Evolutionary conservation across 2,888 invertebrate genomes (phyloP).

Genomic region (Eurytoma adleriae): DNA sequence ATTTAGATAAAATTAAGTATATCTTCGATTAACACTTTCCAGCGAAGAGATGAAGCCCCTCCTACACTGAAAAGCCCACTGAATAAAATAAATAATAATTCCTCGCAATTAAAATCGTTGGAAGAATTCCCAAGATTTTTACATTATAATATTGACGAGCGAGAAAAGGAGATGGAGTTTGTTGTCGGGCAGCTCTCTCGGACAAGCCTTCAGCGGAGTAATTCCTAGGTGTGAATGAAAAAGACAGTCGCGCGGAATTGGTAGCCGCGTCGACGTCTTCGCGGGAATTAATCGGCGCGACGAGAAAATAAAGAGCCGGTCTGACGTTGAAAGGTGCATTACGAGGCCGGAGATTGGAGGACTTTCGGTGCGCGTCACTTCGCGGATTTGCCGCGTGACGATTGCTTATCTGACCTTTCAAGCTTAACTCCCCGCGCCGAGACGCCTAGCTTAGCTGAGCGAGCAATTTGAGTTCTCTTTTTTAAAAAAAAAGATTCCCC

Average conservation of each 20-base stretch:
- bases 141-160: constrained; percentile 22
- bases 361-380: constrained; percentile 56
- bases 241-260: constrained; percentile 61
- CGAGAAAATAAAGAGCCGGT: constrained; percentile 64
- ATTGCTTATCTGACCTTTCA: constrained; percentile 45
- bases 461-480: constrained; percentile 1
- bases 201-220: constrained; percentile 22
- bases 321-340: constrained; percentile 70
- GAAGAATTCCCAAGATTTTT: background rate
- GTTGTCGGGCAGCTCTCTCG: constrained; percentile 14
- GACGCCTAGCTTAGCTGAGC: background rate
- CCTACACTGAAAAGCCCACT: no score
- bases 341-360: constrained; percentile 66
- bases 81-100: no score
- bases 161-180: background rate
- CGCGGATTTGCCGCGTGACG: constrained; percentile 40
- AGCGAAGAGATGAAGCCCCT: no score
- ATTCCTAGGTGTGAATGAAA: constrained; percentile 58
- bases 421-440: background rate
- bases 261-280: constrained; percentile 61
- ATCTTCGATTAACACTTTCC: no score
- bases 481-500: background rate
- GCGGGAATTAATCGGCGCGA: constrained; percentile 65
- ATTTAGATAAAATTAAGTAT: no score
- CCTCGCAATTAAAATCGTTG: no score